These are phyloP conservation scores for Xiphydria camelus DNA, from an alignment of 2,888 invertebrate species.

Conservation along the genomic window DNA sequence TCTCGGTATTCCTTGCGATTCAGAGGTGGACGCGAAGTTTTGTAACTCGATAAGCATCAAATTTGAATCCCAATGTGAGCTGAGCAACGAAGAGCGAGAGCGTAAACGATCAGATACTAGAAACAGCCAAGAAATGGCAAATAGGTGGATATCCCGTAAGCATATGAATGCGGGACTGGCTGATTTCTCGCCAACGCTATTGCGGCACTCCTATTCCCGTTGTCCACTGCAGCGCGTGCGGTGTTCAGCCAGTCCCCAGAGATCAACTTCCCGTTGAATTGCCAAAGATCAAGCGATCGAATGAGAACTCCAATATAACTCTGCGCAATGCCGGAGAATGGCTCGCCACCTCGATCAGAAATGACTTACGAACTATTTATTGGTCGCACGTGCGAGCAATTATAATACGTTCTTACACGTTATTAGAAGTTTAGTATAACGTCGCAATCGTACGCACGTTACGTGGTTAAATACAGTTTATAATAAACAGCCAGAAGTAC, in stretches of 20 bases:
- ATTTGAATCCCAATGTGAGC: conserved; percentile 32
- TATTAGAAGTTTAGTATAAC: too few relatives aligned
- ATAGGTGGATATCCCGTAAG: conserved; percentile 80
- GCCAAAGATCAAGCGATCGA: too few relatives aligned
- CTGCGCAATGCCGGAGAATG: too few relatives aligned
- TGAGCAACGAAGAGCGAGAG: conserved; percentile 53
- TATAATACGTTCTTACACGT: too few relatives aligned
- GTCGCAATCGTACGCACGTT: too few relatives aligned
- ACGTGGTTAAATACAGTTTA: too few relatives aligned
- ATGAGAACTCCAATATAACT: too few relatives aligned
- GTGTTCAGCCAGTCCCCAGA: conserved; percentile 76
- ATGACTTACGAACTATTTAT: too few relatives aligned
- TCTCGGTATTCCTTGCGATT: conserved; percentile 71
- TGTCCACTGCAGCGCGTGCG: conserved; percentile 83
- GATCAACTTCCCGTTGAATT: conserved; percentile 79
- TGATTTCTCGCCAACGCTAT: conserved; percentile 93
- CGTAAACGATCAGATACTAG: conserved; percentile 62
- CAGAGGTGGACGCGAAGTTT: conserved; percentile 65
- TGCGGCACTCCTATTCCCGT: conserved; percentile 99
- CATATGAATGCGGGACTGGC: conserved; percentile 87
- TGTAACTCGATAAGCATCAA: conserved; percentile 63
- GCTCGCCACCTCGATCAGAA: too few relatives aligned
- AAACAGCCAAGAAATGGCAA: conserved; percentile 63
- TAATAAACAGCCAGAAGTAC: too few relatives aligned
- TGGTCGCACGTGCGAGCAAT: too few relatives aligned